Percentiles rank a stretch among this genome's conserved stretches.
Conservation (phyloP, 2,113 vertebrate species). For the Jaculus jaculus region DNA sequence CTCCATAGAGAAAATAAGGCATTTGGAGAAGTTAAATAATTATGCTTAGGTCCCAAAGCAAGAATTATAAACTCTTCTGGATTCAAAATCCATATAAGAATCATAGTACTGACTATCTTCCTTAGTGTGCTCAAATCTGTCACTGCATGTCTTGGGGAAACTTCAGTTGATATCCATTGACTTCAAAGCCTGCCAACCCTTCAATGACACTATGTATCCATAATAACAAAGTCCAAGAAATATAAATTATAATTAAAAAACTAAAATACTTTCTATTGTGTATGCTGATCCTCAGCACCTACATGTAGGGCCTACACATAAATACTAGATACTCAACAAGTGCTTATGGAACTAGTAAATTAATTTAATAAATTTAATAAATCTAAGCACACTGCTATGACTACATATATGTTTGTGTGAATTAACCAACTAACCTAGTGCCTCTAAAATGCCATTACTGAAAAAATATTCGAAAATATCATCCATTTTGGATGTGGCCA, state of each 20-base stretch:
- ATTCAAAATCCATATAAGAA: background rate
- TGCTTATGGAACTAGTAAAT: background rate
- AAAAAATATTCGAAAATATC: background rate
- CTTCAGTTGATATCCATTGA: background rate
- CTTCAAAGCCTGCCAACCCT: background rate
- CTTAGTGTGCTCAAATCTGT: background rate
- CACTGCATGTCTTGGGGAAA: background rate
- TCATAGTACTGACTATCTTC: background rate
- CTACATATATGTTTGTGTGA: background rate
- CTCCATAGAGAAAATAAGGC: background rate
- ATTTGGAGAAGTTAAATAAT: background rate
- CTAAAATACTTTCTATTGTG: background rate
- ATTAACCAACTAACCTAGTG: background rate
- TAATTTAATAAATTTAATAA: background rate
- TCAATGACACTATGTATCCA: background rate
- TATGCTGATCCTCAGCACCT: background rate
- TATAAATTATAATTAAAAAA: background rate
- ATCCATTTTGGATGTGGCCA: background rate
- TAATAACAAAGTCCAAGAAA: background rate
- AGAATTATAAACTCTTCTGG: background rate
- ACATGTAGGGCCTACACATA: fast-evolving
- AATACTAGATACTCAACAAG: background rate
- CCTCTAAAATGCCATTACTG: background rate
- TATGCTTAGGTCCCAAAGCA: background rate
- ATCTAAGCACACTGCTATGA: fast-evolving